Base-by-base conservation (phyloP, 2,888 invertebrate genomes). In the Griposia aprilina region DNA sequence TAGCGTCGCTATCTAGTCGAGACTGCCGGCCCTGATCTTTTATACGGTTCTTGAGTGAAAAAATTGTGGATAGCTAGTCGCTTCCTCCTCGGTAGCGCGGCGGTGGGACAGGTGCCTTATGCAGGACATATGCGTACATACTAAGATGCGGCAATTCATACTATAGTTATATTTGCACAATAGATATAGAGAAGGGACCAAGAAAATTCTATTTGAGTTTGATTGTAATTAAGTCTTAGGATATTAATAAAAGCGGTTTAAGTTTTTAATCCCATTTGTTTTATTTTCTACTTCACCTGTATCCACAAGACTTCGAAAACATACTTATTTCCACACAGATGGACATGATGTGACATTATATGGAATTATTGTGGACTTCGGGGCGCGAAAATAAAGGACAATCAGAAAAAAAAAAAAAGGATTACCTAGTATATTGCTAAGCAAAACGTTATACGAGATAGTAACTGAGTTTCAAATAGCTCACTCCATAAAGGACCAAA, bases 211-310 rank as follows among this genome's bases (percentile, higher is more conserved):
- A n/a, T 36, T 15, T 41, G 59, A 59, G 11, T 36, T 65, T 30
- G 7, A 13, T 52, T 78, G 23, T 62, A 65, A 52, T 81, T 23
- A 55, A 81, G 52, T 65, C 1, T 55, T 74, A 57, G 69, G 10
- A 23, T 36, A 30, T 10, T 65, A 80, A 75, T 81, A 80, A 80
- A 80, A 41, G 1, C 48, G 20, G 11, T n/a, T 81, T n/a, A 52
- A 26, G 15, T 23, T 81, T 69, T 59, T 8, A 52, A 50, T 17
- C 59, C 0, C 6, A 11, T 63, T 79, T 72, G 45, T 79, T 80
- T 79, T 59, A 69, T 69, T 78, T 78, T 23, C 26, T 50, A 23
- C 30, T n/a, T 10, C 15, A 48, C 20, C 20, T 70, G 0, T 11
- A 71, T 50, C 50, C 50, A 17, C 17, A 57, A 57, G 13, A 50